Percentiles rank a stretch among this genome's conserved stretches.
Evolutionary conservation across 2,113 vertebrate species (phyloP).

Genomic region (Rhabdomys dilectus): DNA sequence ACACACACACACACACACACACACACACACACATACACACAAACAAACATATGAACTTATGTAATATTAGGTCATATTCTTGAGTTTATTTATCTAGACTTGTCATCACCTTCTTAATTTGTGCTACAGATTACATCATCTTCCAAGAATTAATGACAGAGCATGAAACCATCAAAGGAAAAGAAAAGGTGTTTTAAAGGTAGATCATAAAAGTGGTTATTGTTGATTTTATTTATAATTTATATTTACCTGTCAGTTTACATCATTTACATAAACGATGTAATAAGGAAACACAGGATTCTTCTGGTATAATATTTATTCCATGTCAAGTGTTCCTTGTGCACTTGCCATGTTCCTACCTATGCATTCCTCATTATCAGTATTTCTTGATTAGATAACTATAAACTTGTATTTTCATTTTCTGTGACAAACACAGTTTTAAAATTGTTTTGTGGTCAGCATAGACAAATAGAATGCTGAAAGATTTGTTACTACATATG

Average conservation of each 20-base stretch:
- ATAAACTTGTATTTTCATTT: not conserved
- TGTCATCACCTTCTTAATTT: not conserved
- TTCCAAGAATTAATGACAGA: not conserved
- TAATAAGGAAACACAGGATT: not conserved
- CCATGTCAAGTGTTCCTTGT: too few relatives aligned
- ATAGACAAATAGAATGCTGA: not conserved
- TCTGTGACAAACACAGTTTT: not conserved
- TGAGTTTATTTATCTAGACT: not conserved
- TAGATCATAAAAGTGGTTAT: not conserved
- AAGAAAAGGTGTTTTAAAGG: too few relatives aligned
- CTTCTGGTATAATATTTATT: not conserved
- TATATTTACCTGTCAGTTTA: not conserved
- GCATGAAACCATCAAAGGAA: not conserved
- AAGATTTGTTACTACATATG: not conserved
- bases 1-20: too few relatives aligned
- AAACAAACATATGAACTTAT: not conserved
- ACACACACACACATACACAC: too few relatives aligned
- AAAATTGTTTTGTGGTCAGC: not conserved
- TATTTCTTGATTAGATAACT: not conserved
- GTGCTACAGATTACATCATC: not conserved
- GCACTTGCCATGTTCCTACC: not conserved
- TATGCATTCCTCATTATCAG: not conserved
- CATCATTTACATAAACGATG: not conserved
- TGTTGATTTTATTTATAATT: not conserved
- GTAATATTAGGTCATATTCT: not conserved